Conservation (phyloP, 1,140 invertebrate species). For the Zaprionus capensis region DNA sequence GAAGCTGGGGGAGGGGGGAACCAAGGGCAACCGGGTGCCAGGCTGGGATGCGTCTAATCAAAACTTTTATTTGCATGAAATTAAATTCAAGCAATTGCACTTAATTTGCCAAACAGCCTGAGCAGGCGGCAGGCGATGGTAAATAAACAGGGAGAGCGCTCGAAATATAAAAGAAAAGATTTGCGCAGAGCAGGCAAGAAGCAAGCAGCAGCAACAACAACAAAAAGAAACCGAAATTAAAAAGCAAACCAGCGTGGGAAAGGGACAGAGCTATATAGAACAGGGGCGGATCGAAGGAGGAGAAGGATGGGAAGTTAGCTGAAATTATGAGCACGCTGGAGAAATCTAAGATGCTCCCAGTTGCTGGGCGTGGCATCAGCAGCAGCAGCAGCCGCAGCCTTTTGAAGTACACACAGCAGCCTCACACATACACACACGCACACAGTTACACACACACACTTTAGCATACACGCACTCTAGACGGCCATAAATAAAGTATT, state of each 20-base stretch:
- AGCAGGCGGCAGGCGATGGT: slow-evolving; percentile 54
- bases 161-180: slow-evolving; percentile 57
- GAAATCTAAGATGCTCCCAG: slow-evolving; percentile 62
- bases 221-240: slow-evolving; percentile 67
- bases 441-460: slow-evolving; percentile 21
- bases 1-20: background rate
- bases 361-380: slow-evolving; percentile 55
- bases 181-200: slow-evolving; percentile 34
- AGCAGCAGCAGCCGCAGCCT: slow-evolving; percentile 50
- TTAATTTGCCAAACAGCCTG: slow-evolving; percentile 78
- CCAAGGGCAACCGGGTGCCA: slow-evolving; percentile 10
- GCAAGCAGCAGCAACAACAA: slow-evolving; percentile 2
- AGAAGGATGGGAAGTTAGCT: slow-evolving; percentile 13
- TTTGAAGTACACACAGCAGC: slow-evolving; percentile 70
- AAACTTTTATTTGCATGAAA: slow-evolving; percentile 83
- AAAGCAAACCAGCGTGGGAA: slow-evolving; percentile 69
- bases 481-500: slow-evolving; percentile 80
- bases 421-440: slow-evolving; percentile 34
- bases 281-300: background rate
- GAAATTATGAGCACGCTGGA: slow-evolving; percentile 71
- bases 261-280: slow-evolving; percentile 9
- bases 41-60: slow-evolving; percentile 68
- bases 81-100: slow-evolving; percentile 83
- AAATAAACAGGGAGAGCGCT: slow-evolving; percentile 71
- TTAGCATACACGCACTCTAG: slow-evolving; percentile 61